phyloP scores from a whole-genome alignment of 2,888 invertebrate species.

The Agonum fuliginosum region DNA sequence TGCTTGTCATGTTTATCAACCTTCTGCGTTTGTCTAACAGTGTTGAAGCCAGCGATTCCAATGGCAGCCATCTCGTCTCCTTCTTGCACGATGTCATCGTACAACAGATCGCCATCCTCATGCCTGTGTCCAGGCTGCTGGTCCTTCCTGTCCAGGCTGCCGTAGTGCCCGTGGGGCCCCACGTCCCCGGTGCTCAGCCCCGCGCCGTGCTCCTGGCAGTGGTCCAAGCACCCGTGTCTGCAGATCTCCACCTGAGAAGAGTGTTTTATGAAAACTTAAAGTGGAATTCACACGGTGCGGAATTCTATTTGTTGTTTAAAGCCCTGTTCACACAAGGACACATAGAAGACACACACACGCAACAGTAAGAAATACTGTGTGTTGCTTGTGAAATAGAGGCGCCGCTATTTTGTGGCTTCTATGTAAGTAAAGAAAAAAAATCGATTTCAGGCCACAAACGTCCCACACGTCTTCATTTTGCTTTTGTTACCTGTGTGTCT shows the following conservation, averaged over 20 bases:
- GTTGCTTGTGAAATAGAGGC: no score
- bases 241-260: slow-evolving; percentile 93
- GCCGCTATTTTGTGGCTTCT: no score
- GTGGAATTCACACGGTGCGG: no score
- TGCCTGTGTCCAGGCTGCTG: slow-evolving; percentile 62
- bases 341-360: no score
- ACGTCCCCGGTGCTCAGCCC: background rate
- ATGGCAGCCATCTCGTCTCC: slow-evolving; percentile 74
- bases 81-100: slow-evolving; percentile 79
- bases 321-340: no score
- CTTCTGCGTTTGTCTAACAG: slow-evolving; percentile 71
- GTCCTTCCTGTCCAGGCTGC: slow-evolving; percentile 74
- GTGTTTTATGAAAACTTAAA: no score
- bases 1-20: slow-evolving; percentile 66
- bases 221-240: slow-evolving; percentile 92
- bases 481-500: no score
- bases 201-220: slow-evolving; percentile 84
- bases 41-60: slow-evolving; percentile 70
- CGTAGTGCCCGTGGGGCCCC: slow-evolving; percentile 68
- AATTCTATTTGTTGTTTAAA: no score
- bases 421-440: no score
- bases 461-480: no score
- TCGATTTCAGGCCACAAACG: no score
- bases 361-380: no score
- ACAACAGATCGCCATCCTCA: slow-evolving; percentile 74